A percentile compares a stretch with the other conserved stretches of the same genome.
Conservation (phyloP, 2,797 vertebrate species). For the Channa striata region DNA sequence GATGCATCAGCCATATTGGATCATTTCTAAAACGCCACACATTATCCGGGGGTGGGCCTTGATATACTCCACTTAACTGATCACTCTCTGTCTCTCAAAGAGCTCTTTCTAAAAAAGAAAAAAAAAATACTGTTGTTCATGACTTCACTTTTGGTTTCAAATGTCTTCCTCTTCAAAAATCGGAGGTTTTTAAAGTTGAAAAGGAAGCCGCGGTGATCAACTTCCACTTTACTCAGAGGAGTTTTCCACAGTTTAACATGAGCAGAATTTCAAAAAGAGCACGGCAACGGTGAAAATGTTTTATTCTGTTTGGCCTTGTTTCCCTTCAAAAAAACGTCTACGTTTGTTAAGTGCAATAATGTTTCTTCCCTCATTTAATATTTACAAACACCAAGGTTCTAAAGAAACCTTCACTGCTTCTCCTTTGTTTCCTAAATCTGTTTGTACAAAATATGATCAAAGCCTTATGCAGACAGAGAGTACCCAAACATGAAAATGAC, state of each 20-base stretch:
- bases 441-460: conserved; percentile 72
- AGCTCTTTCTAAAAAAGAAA: conserved; percentile 1
- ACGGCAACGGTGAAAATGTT: conserved; percentile 19
- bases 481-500: conserved; percentile 45
- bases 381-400: conserved; percentile 50
- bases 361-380: conserved; percentile 63
- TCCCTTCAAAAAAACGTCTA: conserved; percentile 24
- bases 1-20: conserved; percentile 72
- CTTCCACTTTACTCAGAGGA: conserved; percentile 31
- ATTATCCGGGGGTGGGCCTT: conserved; percentile 50
- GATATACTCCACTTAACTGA: conserved; percentile 47
- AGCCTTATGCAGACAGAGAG: conserved; percentile 50
- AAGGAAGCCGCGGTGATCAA: background rate
- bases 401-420: conserved; percentile 44
- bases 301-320: conserved; percentile 41
- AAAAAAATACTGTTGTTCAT: conserved; percentile 14
- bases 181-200: background rate
- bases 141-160: conserved; percentile 29
- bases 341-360: conserved; percentile 49
- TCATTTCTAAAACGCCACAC: conserved; percentile 62
- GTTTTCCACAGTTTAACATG: conserved; percentile 28
- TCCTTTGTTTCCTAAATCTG: conserved; percentile 64
- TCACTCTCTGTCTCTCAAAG: conserved; percentile 21
- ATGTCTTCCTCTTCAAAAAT: background rate
- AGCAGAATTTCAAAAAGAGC: conserved; percentile 4